phyloP scores from a whole-genome alignment of 2,888 invertebrate species.

The Limnephilus lunatus region DNA sequence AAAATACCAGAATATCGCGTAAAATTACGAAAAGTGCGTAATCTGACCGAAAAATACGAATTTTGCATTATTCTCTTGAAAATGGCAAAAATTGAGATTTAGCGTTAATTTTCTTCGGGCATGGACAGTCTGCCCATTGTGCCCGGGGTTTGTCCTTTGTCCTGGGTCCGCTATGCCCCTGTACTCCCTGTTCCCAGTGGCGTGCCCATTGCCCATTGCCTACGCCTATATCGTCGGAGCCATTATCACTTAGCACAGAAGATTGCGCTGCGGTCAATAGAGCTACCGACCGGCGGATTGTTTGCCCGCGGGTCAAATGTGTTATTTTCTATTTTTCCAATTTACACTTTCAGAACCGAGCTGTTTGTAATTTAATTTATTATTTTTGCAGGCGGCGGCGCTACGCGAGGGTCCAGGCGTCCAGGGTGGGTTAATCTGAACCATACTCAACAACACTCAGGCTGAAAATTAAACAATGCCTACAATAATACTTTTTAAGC shows the following conservation, averaged over 20 bases:
- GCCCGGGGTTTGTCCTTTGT: not conserved
- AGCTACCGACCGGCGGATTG: constrained; percentile 47
- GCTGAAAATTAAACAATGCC: too few species aligned
- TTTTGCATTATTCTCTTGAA: too few species aligned
- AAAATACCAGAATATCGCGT: too few species aligned
- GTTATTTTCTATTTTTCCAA: constrained; percentile 35
- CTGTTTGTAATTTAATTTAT: not conserved
- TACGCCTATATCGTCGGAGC: not conserved
- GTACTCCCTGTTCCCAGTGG: not conserved
- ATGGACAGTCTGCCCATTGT: not conserved
- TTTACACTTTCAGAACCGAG: constrained; percentile 32
- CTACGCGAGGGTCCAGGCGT: too few species aligned
- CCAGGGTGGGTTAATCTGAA: too few species aligned
- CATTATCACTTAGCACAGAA: constrained; percentile 62
- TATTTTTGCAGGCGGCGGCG: not conserved
- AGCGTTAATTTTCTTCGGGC: not conserved
- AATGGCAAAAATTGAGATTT: too few species aligned
- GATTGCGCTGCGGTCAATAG: constrained; percentile 58
- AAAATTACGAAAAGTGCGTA: too few species aligned
- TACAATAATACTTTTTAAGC: too few species aligned
- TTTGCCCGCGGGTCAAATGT: constrained; percentile 43
- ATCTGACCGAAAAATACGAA: too few species aligned
- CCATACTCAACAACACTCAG: too few species aligned
- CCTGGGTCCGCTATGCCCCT: not conserved
- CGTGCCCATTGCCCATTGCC: too few species aligned